A percentile compares a stretch with the other conserved stretches of the same genome.
Conservation (phyloP, 2,888 invertebrate genomes). For the Macrostomum cliftonense region DNA sequence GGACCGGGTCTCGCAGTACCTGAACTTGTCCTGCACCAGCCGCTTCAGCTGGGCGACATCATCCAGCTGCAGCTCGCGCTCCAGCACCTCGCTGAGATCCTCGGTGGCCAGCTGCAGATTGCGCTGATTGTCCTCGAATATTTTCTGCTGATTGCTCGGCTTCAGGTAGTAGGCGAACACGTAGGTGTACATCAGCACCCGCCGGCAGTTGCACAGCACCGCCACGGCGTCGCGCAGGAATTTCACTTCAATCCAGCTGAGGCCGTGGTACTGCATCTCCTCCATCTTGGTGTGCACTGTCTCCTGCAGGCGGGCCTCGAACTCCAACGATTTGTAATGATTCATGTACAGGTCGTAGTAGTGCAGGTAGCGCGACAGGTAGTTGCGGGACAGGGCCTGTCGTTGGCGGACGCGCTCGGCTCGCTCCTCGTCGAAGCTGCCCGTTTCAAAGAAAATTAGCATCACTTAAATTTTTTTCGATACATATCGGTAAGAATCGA, state of each 20-base stretch:
- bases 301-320: slow-evolving; percentile 86
- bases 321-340: slow-evolving; percentile 91
- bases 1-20: slow-evolving; percentile 91
- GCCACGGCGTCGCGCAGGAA: slow-evolving; percentile 74
- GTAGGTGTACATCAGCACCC: slow-evolving; percentile 96
- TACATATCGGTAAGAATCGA: not conserved
- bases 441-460: not conserved
- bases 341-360: slow-evolving; percentile 98
- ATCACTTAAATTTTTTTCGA: no score
- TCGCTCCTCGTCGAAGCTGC: slow-evolving; percentile 73
- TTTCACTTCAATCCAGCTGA: slow-evolving; percentile 99
- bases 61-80: slow-evolving; percentile 86
- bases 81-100: slow-evolving; percentile 84
- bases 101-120: slow-evolving; percentile 94
- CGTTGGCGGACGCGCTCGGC: slow-evolving; percentile 86
- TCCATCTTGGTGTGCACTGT: slow-evolving; percentile 95
- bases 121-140: slow-evolving; percentile 94
- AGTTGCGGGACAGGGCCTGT: slow-evolving; percentile 74
- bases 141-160: slow-evolving; percentile 93
- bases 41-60: slow-evolving; percentile 92
- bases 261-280: slow-evolving; percentile 96
- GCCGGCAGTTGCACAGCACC: slow-evolving; percentile 72
- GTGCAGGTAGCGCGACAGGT: slow-evolving; percentile 84
- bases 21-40: slow-evolving; percentile 91
- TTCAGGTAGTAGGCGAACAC: slow-evolving; percentile 94